Conservation (phyloP, 23 tunicate genomes). For the Diplosoma virens region DNA sequence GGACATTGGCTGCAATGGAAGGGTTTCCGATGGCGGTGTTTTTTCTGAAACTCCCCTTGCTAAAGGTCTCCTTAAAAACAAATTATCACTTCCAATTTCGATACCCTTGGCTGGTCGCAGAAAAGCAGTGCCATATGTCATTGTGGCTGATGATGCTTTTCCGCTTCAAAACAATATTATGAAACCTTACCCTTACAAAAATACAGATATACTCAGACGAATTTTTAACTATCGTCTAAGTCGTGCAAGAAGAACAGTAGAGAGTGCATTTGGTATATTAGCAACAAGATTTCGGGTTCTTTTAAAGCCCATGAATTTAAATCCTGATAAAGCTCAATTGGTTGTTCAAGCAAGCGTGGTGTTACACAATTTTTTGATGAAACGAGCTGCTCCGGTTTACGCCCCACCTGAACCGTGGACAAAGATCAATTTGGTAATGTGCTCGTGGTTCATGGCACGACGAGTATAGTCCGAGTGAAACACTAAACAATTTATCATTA, state of each 20-base stretch:
- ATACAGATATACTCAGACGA: background rate
- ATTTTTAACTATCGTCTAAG: constrained; percentile 20
- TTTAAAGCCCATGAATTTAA: background rate
- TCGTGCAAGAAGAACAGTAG: constrained; percentile 11
- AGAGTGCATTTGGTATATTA: constrained; percentile 7
- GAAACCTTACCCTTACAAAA: background rate
- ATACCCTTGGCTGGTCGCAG: background rate
- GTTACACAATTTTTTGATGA: background rate
- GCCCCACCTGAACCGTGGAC: constrained; percentile 5
- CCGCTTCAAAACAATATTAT: constrained; percentile 11
- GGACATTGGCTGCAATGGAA: constrained; percentile 29
- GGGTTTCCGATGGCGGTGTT: constrained; percentile 9
- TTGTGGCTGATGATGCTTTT: constrained; percentile 31
- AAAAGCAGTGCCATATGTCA: constrained; percentile 15
- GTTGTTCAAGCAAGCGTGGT: constrained; percentile 6
- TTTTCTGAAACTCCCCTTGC: background rate
- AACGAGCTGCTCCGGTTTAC: background rate
- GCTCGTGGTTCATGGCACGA: background rate
- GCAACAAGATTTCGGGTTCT: constrained; percentile 2
- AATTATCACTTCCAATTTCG: background rate
- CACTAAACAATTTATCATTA: background rate
- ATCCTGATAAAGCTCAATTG: constrained; percentile 10
- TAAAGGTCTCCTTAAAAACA: background rate
- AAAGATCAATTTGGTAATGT: background rate
- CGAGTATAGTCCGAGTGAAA: background rate